A percentile compares a stretch with the other conserved stretches of the same genome.
phyloP scores from a whole-genome alignment of 2,888 invertebrate species.

The Athalia circularis region DNA sequence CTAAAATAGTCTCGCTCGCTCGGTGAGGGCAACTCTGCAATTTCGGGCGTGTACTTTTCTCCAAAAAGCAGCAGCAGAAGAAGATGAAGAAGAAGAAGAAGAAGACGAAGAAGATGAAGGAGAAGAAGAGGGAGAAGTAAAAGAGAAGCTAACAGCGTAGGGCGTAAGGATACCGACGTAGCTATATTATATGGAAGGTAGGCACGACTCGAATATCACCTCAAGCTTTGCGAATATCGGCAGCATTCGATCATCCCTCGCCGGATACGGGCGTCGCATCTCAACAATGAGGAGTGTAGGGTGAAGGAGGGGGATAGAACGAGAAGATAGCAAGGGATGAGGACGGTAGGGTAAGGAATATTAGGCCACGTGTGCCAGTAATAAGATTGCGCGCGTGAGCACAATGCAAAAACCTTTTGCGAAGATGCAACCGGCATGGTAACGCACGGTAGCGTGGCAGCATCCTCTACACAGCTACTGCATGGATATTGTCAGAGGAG shows the following conservation, averaged over 20 bases:
- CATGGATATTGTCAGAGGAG: no score
- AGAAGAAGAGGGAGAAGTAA: no score
- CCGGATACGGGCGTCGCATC: slow-evolving; percentile 64
- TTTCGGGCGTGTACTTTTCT: not conserved
- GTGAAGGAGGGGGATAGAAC: slow-evolving; percentile 15
- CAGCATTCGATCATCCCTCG: slow-evolving; percentile 67
- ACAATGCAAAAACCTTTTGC: slow-evolving; percentile 67
- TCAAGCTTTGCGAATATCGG: slow-evolving; percentile 61
- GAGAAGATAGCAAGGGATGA: slow-evolving; percentile 12
- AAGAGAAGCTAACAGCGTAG: no score
- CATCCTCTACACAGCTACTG: not conserved
- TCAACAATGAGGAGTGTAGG: slow-evolving; percentile 58
- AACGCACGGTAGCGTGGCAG: not conserved
- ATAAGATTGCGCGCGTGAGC: slow-evolving; percentile 72
- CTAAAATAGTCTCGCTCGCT: slow-evolving; percentile 29
- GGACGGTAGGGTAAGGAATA: slow-evolving; percentile 61
- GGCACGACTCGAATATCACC: slow-evolving; percentile 58
- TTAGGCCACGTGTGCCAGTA: slow-evolving; percentile 72
- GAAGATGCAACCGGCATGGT: slow-evolving; percentile 39
- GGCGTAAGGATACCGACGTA: no score
- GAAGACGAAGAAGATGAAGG: no score
- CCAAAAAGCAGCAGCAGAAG: no score
- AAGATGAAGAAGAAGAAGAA: no score
- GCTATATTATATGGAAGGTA: not conserved
- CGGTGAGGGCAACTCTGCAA: not conserved